phyloP scores from a whole-genome alignment of 2,888 invertebrate species.

The Eumacrocentrus americanus region DNA sequence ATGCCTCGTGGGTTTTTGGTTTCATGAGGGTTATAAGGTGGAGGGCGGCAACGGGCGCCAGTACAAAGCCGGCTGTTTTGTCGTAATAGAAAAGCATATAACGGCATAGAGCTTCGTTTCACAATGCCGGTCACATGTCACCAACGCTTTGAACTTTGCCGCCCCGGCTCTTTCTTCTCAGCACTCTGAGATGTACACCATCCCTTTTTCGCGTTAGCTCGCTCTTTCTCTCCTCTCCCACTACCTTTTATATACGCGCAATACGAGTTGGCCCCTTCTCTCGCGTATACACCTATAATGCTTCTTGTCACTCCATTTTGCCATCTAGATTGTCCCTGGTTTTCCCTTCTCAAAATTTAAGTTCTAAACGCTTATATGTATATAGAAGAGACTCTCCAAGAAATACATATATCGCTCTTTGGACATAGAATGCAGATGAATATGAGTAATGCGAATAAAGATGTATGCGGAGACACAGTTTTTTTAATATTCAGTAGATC shows the following conservation, averaged over 20 bases:
- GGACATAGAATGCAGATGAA: too few species aligned
- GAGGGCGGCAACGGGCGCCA: conserved; percentile 39
- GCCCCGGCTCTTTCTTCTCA: conserved; percentile 46
- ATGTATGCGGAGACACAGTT: conserved; percentile 8
- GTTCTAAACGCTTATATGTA: too few species aligned
- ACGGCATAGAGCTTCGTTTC: conserved; percentile 39
- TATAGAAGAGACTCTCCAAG: too few species aligned
- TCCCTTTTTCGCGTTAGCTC: background rate
- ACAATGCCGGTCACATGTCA: conserved; percentile 56
- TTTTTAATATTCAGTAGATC: conserved; percentile 44
- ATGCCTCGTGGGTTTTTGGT: too few species aligned
- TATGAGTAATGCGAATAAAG: too few species aligned
- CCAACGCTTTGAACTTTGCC: conserved; percentile 52
- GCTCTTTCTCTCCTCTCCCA: background rate
- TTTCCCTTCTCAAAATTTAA: too few species aligned
- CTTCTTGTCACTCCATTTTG: too few species aligned
- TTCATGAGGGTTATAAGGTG: too few species aligned
- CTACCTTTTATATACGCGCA: background rate
- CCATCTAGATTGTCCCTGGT: too few species aligned
- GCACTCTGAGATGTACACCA: conserved; percentile 5
- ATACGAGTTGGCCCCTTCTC: too few species aligned
- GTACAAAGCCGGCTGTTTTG: conserved; percentile 47
- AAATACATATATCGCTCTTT: too few species aligned
- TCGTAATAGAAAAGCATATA: conserved; percentile 52
- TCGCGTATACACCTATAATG: too few species aligned